A percentile compares a stretch with the other conserved stretches of the same genome.
Conservation (phyloP, 2,113 vertebrate species). For the Scalopus aquaticus region DNA sequence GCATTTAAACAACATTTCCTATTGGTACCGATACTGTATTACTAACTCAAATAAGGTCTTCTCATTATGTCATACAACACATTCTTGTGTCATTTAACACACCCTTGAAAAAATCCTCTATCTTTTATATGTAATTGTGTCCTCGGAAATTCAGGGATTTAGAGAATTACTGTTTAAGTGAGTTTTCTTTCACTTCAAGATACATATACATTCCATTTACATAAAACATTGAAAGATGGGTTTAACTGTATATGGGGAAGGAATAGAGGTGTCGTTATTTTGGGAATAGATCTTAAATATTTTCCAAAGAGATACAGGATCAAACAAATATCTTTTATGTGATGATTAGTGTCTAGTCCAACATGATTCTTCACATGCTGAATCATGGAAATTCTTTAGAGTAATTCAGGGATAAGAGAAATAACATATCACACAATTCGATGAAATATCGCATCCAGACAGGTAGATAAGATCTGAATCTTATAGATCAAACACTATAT, state of each 20-base stretch:
- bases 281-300: not conserved
- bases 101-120: not conserved
- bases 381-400: not conserved
- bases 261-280: not conserved
- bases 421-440: not conserved
- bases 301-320: not conserved
- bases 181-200: not conserved
- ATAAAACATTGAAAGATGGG: not conserved
- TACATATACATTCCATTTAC: not conserved
- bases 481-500: not conserved
- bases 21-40: not conserved
- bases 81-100: not conserved
- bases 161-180: not conserved
- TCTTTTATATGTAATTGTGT: not conserved
- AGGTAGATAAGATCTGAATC: not conserved
- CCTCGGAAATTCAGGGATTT: not conserved
- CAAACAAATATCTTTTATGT: not conserved
- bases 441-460: not conserved
- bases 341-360: not conserved
- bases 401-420: not conserved
- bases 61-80: no score
- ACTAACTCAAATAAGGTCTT: not conserved
- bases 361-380: not conserved
- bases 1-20: not conserved
- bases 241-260: not conserved